Conservation (phyloP, 2,888 invertebrate species). For the Prenolepis imparis region DNA sequence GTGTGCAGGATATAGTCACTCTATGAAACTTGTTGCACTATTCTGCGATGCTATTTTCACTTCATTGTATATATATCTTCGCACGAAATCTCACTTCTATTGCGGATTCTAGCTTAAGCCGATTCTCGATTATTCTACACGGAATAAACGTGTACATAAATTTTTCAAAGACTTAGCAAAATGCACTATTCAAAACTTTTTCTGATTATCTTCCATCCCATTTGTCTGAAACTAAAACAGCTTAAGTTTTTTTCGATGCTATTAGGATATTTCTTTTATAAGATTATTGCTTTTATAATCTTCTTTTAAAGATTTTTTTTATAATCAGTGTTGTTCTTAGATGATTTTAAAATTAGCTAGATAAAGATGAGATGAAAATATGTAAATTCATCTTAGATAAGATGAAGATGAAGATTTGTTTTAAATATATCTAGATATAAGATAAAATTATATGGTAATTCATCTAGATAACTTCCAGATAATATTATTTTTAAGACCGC, state of each 20-base stretch:
- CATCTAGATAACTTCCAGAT: too few species aligned
- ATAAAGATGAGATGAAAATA: too few species aligned
- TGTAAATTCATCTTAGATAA: too few species aligned
- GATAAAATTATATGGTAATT: too few species aligned
- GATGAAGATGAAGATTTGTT: too few species aligned
- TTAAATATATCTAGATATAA: too few species aligned
- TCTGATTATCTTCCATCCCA: neutral
- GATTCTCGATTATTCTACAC: constrained; percentile 16
- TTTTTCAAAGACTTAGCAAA: constrained; percentile 63
- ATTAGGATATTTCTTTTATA: neutral
- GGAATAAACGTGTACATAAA: constrained; percentile 49
- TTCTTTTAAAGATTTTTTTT: too few species aligned
- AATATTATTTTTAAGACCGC: too few species aligned
- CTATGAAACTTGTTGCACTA: constrained; percentile 78
- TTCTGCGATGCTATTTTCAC: neutral
- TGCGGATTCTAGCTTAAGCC: constrained; percentile 22
- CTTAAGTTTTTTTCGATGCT: neutral
- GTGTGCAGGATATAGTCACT: neutral
- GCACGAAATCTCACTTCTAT: neutral
- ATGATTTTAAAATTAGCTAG: too few species aligned
- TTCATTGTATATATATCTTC: neutral
- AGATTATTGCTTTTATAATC: too few species aligned
- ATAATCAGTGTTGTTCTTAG: too few species aligned
- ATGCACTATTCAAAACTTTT: neutral
- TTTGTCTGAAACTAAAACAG: neutral